Evolutionary conservation across 2,797 vertebrate genomes (phyloP), one percentile per base, ranked within the genome.

Genomic region (Pachyuromys duprasi): DNA sequence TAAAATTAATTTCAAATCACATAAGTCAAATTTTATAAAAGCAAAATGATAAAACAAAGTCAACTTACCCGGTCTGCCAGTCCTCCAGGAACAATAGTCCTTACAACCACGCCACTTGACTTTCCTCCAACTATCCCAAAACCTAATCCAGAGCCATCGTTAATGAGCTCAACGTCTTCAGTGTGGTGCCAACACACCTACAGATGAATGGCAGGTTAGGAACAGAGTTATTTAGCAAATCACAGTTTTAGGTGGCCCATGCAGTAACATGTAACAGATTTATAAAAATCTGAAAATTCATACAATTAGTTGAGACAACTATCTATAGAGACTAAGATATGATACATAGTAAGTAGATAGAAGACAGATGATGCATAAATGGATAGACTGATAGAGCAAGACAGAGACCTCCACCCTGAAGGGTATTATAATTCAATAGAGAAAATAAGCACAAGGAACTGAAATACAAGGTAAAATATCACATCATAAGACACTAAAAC

Each of bases 121-220:
- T 99, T 99, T 92, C 99, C 99, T 86, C 99, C 99, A 86, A 99
- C 99, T 57, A 99, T 99, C 95, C 99, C 99, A 93, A 99, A 99
- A 67, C 99, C 99, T 98, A 99, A 98, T 95, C 99, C 99, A 0
- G 99, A 99, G 24, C 99, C 99, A 45, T 99, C 99, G 69, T 99
- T 99, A 96, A 99, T 95, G 97, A 99, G 99, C 97, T 99, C 98
- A 92, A 99, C 99, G 80, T 99, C 99, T 98, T 99, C 99, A 96
- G 99, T 4, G 1, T 99, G 99, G 87, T 99, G 99, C 99, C 99
- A 99, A 53, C 92, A 98, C 74, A 98, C 98, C 99, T 99, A 97
- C 39, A 97, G 98, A 93, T 95, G 82, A 96, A 95, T 3, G 6
- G 42, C 65, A 95, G 39, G 39, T 26, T 33, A 96, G n/a, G 94